These are phyloP conservation scores for Morus bassanus DNA, from an alignment of 2,797 vertebrate genomes.

Conservation along the genomic window DNA sequence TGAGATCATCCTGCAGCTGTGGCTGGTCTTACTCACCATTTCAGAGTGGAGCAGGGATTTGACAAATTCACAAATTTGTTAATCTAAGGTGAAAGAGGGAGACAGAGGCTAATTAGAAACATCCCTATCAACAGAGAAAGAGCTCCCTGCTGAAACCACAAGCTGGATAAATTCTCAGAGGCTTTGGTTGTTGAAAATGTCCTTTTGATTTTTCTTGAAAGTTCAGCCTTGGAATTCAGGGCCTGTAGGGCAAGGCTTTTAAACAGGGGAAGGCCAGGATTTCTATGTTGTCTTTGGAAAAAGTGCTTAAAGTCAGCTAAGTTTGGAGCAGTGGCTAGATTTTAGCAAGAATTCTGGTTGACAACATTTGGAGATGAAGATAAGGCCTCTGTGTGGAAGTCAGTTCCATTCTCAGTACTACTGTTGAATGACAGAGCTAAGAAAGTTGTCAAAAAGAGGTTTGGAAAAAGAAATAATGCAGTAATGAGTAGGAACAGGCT, in stretches of 20 bases:
- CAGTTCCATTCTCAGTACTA: not conserved
- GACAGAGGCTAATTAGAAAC: not conserved
- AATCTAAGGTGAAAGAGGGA: not conserved
- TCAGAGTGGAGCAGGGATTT: not conserved
- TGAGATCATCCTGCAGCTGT: not conserved
- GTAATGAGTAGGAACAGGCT: not conserved
- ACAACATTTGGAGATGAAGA: not conserved
- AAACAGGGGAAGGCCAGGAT: not conserved
- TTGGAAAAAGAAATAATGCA: not conserved
- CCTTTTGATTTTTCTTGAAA: not conserved
- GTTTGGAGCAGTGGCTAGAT: not conserved
- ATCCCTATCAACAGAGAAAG: not conserved
- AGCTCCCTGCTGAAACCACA: not conserved
- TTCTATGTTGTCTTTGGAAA: not conserved
- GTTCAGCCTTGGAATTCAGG: not conserved
- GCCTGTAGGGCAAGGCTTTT: not conserved
- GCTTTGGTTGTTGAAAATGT: no score
- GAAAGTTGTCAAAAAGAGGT: not conserved
- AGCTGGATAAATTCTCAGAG: not conserved
- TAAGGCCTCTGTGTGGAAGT: not conserved
- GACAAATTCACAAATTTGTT: no score
- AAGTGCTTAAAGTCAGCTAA: not conserved
- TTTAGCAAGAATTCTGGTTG: not conserved
- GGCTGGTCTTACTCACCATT: not conserved
- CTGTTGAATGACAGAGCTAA: not conserved